These are phyloP conservation scores for Drosophila murphyi DNA, from an alignment of 1,140 invertebrate genomes.

Conservation along the genomic window DNA sequence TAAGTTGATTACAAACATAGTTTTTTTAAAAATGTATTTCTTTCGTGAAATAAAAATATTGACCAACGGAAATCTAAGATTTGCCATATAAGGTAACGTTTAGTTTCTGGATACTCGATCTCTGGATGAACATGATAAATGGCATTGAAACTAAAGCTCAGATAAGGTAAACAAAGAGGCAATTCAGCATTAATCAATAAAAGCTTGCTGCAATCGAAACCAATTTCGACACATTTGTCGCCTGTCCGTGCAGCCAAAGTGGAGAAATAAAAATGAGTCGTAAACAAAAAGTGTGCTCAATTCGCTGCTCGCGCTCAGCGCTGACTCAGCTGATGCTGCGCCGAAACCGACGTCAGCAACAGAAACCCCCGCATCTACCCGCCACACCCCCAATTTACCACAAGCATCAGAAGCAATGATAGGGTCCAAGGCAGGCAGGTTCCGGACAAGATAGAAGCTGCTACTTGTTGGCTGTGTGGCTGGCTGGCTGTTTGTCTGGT, in stretches of 20 bases:
- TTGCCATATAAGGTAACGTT: no score
- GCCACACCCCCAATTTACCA: neutral
- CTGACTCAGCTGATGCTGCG: conserved; percentile 75
- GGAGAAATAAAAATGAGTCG: conserved; percentile 42
- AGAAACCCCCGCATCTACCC: conserved; percentile 9
- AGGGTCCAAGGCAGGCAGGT: conserved; percentile 41
- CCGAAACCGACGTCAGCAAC: conserved; percentile 37
- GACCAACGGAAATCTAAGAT: no score
- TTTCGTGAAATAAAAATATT: no score
- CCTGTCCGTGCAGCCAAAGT: conserved; percentile 28
- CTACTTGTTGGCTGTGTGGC: neutral
- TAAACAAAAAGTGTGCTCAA: conserved; percentile 63
- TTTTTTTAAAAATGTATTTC: no score
- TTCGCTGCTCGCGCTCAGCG: conserved; percentile 25
- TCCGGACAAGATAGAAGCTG: conserved; percentile 3
- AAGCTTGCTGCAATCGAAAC: neutral
- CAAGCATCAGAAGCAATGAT: neutral
- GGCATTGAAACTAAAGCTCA: no score
- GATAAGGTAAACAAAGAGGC: no score
- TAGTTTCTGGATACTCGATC: no score
- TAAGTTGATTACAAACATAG: no score
- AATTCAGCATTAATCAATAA: no score
- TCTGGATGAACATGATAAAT: no score
- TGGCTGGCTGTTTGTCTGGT: conserved; percentile 22
- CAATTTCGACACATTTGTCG: conserved; percentile 44